Evolutionary conservation across 2,888 invertebrate genomes (phyloP).

Genomic region (Blastobasis lacticolella): DNA sequence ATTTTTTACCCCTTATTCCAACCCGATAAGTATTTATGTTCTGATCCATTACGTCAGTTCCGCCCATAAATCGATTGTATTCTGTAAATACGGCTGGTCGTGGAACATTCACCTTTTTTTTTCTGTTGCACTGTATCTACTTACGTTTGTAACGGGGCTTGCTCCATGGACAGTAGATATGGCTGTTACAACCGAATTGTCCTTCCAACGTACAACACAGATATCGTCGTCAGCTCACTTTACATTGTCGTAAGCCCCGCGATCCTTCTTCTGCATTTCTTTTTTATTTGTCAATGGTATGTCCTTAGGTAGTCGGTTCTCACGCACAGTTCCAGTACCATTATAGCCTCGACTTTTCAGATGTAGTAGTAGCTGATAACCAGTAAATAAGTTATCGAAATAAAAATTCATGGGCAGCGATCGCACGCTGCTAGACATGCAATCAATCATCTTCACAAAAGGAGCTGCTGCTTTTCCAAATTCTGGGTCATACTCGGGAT

Average conservation of each 20-base stretch:
- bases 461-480: background rate
- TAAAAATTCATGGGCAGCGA: background rate
- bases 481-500: background rate
- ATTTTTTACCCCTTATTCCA: too few relatives aligned
- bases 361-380: background rate
- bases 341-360: slow-evolving; percentile 1
- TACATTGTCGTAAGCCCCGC: background rate
- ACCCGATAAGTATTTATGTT: too few relatives aligned
- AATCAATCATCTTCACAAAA: slow-evolving; percentile 1
- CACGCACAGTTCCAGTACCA: slow-evolving; percentile 2
- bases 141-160: too few relatives aligned
- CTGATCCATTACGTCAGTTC: too few relatives aligned
- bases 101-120: too few relatives aligned
- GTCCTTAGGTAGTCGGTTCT: slow-evolving; percentile 2
- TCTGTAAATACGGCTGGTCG: too few relatives aligned
- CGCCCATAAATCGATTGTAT: too few relatives aligned
- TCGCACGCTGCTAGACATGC: background rate
- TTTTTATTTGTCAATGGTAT: background rate
- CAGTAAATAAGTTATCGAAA: slow-evolving; percentile 4
- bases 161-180: too few relatives aligned
- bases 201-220: too few relatives aligned
- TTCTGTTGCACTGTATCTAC: too few relatives aligned
- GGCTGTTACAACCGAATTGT: too few relatives aligned
- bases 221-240: background rate
- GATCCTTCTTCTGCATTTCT: background rate